Base-by-base conservation (phyloP, 2,888 invertebrate genomes). In the Acrobasis suavella region DNA sequence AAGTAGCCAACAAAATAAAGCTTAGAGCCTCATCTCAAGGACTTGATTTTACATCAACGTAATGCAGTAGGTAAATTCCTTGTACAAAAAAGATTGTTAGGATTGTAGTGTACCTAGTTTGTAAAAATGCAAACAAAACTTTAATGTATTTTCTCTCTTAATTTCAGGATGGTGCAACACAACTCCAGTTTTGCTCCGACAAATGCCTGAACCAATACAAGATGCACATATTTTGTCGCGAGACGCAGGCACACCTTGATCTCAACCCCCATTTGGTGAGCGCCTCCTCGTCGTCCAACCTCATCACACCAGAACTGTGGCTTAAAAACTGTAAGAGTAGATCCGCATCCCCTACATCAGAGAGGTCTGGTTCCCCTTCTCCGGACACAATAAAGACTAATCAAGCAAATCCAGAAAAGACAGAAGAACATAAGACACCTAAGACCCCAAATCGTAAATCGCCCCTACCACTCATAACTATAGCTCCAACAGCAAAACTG, bases 201-300 rank as follows among this genome's bases (percentile, higher is more conserved):
- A 97, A 97, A 93, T 98, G 98, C 80, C 93, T 98, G 71, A 98
- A 98, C 82, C 98, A 98, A 86, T 98, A 98, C 93, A 98, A 98
- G 92, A 98, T 98, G 98, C 97, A 98, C 85, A 97, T 98, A 69
- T 98, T 98, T 89, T 98, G 98, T 88, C 95, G 96, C 60, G 98
- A 98, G 89, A 97, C 98, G 7, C 96, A 97, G 82, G 97, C 98
- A 9, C 98, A 98, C 82, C 93, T 98, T 64, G 97, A 97, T 81
- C 95, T 97, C 85, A 95, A 96, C 82, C 96, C 96, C 0, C 96
- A 96, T 82, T 87, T 96, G 72, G 94, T 91, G 70, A 90, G 82
- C 75, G 87, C 87, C 59, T 79, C 93, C 9, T 89, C 93, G 16
- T 78, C 92, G 37, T 85, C 92, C 65, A 93, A 90, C 71, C 90